These are phyloP conservation scores for Coilia nasus DNA, from an alignment of 2,797 vertebrate genomes.

Conservation along the genomic window DNA sequence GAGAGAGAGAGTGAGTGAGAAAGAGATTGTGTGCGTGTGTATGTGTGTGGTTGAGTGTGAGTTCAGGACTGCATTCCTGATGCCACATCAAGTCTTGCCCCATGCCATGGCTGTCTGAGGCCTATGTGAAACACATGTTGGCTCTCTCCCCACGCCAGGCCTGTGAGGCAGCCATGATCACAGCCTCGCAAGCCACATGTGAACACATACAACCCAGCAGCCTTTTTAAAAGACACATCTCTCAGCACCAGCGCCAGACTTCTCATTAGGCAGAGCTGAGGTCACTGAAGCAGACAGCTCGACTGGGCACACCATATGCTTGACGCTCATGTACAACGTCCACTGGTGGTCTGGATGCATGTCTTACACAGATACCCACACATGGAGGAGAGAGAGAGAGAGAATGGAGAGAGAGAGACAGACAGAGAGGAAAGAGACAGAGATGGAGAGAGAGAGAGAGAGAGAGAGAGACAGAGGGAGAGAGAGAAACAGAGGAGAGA, in stretches of 20 bases:
- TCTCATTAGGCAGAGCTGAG: neutral
- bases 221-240: neutral
- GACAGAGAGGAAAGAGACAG: too few relatives aligned
- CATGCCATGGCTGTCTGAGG: neutral
- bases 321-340: neutral
- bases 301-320: neutral
- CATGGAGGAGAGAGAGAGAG: neutral
- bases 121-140: conserved; percentile 4
- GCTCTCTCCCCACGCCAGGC: neutral
- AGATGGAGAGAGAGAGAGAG: too few relatives aligned
- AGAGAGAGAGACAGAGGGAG: neutral
- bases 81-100: conserved; percentile 5
- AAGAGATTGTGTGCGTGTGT: too few relatives aligned
- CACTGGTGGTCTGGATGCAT: neutral
- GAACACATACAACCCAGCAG: neutral
- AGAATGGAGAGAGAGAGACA: too few relatives aligned
- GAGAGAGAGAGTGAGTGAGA: too few relatives aligned
- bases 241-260: neutral
- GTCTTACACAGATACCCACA: neutral
- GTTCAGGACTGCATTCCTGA: neutral
- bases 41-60: neutral
- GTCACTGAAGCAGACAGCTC: neutral
- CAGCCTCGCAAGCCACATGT: neutral
- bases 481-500: neutral
- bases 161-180: neutral